Conservation (phyloP, 2,888 invertebrate species). For the Tetanocera ferruginea region DNA sequence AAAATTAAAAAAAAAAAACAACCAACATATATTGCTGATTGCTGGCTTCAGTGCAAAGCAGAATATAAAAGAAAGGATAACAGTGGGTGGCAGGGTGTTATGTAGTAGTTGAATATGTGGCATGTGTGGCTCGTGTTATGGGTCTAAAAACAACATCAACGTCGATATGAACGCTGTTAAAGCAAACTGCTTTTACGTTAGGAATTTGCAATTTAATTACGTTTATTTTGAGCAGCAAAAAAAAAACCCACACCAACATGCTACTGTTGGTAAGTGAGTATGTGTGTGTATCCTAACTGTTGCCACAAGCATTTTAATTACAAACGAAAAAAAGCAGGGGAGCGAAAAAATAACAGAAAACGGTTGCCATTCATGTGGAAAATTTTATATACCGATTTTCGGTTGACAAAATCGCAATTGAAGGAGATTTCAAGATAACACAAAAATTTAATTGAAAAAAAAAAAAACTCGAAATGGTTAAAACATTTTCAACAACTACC, state of each 20-base stretch:
- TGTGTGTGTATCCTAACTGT: constrained; percentile 11
- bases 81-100: background rate
- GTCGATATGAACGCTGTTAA: too few relatives aligned
- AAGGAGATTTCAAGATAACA: too few relatives aligned
- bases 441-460: too few relatives aligned
- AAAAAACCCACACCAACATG: too few relatives aligned
- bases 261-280: background rate
- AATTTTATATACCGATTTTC: constrained; percentile 1
- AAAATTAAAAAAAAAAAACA: background rate
- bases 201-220: constrained; percentile 25
- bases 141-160: background rate
- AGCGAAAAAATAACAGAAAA: background rate
- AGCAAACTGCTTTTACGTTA: background rate
- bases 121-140: background rate
- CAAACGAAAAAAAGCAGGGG: background rate
- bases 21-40: background rate
- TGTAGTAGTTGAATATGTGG: background rate
- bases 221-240: background rate
- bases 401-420: too few relatives aligned
- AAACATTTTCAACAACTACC: too few relatives aligned
- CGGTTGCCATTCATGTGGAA: background rate
- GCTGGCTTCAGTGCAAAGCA: background rate
- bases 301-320: constrained; percentile 28
- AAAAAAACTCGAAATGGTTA: too few relatives aligned
- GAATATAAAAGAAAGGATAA: background rate